Evolutionary conservation across 2,113 vertebrate species (phyloP), one percentile per base, ranked within the genome.

Genomic region (Lates calcarifer): DNA sequence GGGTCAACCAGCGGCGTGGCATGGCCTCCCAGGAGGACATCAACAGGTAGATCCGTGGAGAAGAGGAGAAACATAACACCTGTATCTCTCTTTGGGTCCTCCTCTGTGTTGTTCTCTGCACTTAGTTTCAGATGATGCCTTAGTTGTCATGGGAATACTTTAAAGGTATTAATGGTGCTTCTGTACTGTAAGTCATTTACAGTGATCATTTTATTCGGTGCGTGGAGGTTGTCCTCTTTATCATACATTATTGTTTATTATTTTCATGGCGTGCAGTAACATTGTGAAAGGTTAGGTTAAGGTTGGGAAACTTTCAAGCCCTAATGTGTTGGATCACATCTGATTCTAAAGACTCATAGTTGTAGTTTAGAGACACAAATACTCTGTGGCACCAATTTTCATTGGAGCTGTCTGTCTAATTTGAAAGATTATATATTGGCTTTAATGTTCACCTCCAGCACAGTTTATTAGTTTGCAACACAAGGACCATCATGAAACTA

Each of bases 1-100:
- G 98, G 98, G 98, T 99, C 58, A 98, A 98, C 93, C 95, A 97
- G 9, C 95, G 98, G 2, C 93, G 96, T 2, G 94, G 92, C 12
- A 17, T 94, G 6, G 71, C 86, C 0, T 91, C 95, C 0, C 93
- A 94, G 1, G 97, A 98, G 15, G 97, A 98, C 77, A 89, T 97
- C 60, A 94, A 93, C 87, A 99, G 98, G 98, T 99, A 91, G 4
- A 45, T 31, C 10, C 41, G 2, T n/a, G 9, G 28, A 63, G 1
- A 33, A 29, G 14, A 49, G 12, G 1, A 29, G 3, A 37, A 26
- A 41, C 28, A 11, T 29, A 18, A 47, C 45, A n/a, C 12, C 56
- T 14, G 4, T 22, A 5, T 35, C 4, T 45, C 14, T 43, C 10
- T 26, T 15, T 12, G 41, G 0, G 20, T 62, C 9, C 29, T 10